These are phyloP conservation scores for Corythoichthys haematopterus DNA, from an alignment of 2,113 vertebrate species.

Conservation along the genomic window DNA sequence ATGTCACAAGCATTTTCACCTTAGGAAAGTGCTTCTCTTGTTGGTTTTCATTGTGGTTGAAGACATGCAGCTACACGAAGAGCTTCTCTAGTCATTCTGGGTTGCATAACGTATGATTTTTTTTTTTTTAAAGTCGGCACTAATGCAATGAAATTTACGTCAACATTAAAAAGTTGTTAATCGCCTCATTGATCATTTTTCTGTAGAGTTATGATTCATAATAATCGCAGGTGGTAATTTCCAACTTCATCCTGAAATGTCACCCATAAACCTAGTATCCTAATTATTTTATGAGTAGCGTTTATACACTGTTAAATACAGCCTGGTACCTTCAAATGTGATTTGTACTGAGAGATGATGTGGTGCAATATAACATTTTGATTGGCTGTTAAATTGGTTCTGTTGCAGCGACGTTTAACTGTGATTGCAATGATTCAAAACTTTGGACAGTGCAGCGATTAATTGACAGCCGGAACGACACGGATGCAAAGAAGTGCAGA, in stretches of 20 bases:
- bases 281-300: no score
- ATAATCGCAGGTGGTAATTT: no score
- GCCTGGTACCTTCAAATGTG: no score
- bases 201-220: background rate
- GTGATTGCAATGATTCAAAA: no score
- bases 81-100: background rate
- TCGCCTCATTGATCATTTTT: background rate
- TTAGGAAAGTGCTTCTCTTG: background rate
- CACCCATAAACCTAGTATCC: no score
- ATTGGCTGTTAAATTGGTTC: no score
- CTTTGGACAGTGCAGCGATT: no score
- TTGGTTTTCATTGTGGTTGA: background rate
- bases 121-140: background rate
- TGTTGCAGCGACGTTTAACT: no score
- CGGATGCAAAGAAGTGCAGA: background rate
- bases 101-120: background rate
- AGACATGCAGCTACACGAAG: background rate
- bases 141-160: background rate
- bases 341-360: no score
- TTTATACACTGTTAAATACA: no score
- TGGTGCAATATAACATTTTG: no score
- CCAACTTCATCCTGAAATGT: no score
- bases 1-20: slow-evolving; percentile 31
- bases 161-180: background rate
- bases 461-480: background rate